These are phyloP conservation scores for Sus scrofa DNA, from an alignment of 2,113 vertebrate species.

Conservation along the genomic window DNA sequence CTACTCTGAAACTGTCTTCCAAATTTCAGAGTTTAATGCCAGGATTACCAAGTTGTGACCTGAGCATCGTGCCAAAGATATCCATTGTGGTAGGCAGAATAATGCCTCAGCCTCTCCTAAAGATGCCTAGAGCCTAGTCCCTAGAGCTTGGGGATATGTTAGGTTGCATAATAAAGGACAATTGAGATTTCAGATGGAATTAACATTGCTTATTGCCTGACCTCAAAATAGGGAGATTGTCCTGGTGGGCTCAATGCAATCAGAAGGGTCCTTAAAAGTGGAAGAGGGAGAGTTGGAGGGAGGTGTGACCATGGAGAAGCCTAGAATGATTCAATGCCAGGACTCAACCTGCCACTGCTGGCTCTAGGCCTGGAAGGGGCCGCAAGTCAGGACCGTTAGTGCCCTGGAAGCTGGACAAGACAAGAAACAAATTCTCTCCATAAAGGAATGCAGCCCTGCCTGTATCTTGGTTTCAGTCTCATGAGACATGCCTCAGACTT, in stretches of 20 bases:
- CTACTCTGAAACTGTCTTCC: neutral
- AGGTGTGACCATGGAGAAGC: neutral
- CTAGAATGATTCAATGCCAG: neutral
- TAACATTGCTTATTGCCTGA: neutral
- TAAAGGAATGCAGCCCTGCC: neutral
- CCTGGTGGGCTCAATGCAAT: neutral
- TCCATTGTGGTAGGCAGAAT: neutral
- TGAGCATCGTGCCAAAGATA: neutral
- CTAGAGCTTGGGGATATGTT: neutral
- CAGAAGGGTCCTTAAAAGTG: neutral
- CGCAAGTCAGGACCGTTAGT: neutral
- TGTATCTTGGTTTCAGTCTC: neutral
- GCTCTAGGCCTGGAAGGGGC: neutral
- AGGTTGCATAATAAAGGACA: neutral
- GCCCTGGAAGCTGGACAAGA: neutral
- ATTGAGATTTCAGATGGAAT: neutral
- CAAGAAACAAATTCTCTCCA: neutral
- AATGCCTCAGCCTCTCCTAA: neutral
- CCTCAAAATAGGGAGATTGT: neutral
- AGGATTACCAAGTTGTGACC: neutral
- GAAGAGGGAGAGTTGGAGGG: neutral
- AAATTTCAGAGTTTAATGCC: neutral
- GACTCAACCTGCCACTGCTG: neutral
- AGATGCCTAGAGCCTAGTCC: fast-evolving
- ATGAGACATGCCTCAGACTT: neutral